phyloP scores from a whole-genome alignment of 64 coral and sea anemone genomes.

The Exaiptasia diaphana region DNA sequence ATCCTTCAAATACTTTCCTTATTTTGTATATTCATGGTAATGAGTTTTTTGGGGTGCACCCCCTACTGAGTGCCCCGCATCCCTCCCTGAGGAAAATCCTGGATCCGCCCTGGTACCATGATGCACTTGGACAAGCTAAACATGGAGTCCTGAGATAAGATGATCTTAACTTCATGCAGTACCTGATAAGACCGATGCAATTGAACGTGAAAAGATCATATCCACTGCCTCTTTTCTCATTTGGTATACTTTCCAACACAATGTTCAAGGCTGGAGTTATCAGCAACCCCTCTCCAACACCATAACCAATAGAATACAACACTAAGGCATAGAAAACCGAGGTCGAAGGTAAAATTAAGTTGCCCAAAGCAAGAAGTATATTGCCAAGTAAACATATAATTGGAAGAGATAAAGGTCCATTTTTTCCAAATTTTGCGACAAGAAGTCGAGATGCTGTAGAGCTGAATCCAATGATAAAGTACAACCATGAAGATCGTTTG shows the following conservation, averaged over 20 bases:
- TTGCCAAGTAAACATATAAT: background rate
- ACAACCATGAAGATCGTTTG: background rate
- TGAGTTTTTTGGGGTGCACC: too few species aligned
- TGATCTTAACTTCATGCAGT: too few species aligned
- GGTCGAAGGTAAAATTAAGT: background rate
- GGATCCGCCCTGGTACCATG: too few species aligned
- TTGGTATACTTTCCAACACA: background rate
- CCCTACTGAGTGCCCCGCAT: too few species aligned
- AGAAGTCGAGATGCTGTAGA: background rate
- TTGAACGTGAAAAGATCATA: too few species aligned
- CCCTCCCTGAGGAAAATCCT: too few species aligned
- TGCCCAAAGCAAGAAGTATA: background rate
- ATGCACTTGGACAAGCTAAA: too few species aligned
- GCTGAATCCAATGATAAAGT: conserved; percentile 2
- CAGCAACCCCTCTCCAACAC: conserved; percentile 4
- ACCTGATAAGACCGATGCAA: too few species aligned
- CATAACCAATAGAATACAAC: background rate
- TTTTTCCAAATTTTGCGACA: background rate
- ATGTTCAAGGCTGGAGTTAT: background rate
- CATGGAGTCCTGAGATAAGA: too few species aligned
- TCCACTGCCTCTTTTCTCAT: background rate
- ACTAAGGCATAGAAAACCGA: background rate
- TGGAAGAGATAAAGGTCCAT: background rate
- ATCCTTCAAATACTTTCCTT: too few species aligned
- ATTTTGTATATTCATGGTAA: too few species aligned